Conservation (phyloP, 1,140 invertebrate species). For the Drosophila chauvacae region DNA sequence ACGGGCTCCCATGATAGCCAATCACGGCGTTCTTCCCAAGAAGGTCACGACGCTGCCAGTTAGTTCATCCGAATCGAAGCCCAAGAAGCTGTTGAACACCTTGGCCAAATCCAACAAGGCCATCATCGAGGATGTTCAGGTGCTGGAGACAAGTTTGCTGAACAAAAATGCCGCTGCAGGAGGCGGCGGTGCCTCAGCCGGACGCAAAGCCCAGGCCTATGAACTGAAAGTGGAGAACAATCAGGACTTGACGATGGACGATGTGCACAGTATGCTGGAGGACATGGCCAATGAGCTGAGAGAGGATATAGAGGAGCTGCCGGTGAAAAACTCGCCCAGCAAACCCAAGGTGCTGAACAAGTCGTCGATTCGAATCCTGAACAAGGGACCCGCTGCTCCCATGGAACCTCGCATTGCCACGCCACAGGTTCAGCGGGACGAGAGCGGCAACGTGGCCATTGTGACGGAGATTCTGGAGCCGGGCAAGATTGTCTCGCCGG, state of each 20-base stretch:
- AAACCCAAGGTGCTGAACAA: conserved; percentile 80
- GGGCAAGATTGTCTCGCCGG: background rate
- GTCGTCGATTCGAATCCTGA: conserved; percentile 72
- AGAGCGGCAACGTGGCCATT: conserved; percentile 76
- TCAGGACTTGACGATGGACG: conserved; percentile 75
- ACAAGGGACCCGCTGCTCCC: conserved; percentile 59
- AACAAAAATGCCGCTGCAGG: conserved; percentile 32
- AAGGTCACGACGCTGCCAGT: background rate
- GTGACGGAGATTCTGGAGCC: conserved; percentile 78
- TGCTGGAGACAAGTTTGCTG: conserved; percentile 36
- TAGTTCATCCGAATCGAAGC: background rate
- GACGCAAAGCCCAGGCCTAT: conserved; percentile 36
- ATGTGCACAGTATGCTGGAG: conserved; percentile 70
- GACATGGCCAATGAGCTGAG: conserved; percentile 55
- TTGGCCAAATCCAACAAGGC: conserved; percentile 50
- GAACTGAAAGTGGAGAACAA: conserved; percentile 76
- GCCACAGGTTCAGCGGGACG: conserved; percentile 63
- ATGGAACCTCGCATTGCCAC: conserved; percentile 65
- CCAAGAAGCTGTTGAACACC: conserved; percentile 60
- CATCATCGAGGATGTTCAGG: conserved; percentile 55
- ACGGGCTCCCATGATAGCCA: conserved; percentile 74
- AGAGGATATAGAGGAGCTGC: background rate
- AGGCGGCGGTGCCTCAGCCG: background rate
- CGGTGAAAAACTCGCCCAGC: background rate
- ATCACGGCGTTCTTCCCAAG: background rate